Base-by-base conservation (phyloP, 2,797 vertebrate species). In the Balearica regulorum region DNA sequence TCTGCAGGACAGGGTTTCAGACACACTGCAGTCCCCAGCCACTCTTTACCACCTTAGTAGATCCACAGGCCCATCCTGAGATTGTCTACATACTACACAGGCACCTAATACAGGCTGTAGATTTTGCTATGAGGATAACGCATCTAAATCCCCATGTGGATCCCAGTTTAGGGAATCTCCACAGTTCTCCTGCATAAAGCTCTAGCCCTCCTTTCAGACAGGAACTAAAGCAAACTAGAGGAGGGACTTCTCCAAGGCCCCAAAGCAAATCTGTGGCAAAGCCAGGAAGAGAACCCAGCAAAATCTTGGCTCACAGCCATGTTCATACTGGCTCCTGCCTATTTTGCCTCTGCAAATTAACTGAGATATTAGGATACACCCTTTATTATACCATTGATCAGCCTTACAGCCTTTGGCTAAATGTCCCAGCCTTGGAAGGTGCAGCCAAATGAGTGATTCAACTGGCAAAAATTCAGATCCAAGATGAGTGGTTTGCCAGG, bases 371-470 rank as follows among this genome's bases (percentile, higher is more conserved):
- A 91, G 79, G 89, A 93, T 85, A 94, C 87, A 94, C 92, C 83
- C 92, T 91, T 89, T 93, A 90, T 94, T 93, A 94, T 91, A 75
- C 88, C 55, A 94, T 51, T 94, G 93, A 95, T 91, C 83, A 94
- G 86, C 26, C 83, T 86, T 61, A 79, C 29, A 87, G 94, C 78
- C 79, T 93, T 95, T 89, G 86, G 94, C 92, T 91, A 96, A 29
- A 82, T 85, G 88, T 94, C 62, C 81, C 79, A 91, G 83, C 58
- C 54, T 94, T 85, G 94, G 65, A 95, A 95, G 81, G 65, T 44
- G 39, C 76, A 84, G 95, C 89, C 83, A 96, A 90, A 86, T 6
- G 60, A 93, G 65, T 95, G 86, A 94, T 58, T 96, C 93, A 95
- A 51, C 83, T 86, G 83, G 88, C 94, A 96, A 68, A 88, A 93